A percentile compares a stretch with the other conserved stretches of the same genome.
phyloP scores from a whole-genome alignment of 1,140 invertebrate genomes.

The Trissolcus basalis region DNA sequence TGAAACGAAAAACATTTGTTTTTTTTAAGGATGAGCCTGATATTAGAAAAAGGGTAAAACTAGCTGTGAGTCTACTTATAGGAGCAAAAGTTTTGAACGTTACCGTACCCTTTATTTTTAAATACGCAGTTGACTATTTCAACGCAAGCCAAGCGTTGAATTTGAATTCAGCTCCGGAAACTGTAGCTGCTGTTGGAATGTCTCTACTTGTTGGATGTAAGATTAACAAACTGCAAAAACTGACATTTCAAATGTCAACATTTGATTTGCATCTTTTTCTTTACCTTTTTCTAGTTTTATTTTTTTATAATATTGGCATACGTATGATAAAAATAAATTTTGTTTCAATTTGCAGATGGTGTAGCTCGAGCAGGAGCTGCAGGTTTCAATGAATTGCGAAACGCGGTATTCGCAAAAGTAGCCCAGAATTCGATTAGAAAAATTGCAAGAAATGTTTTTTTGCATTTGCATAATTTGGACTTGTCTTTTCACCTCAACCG shows the following conservation, averaged over 20 bases:
- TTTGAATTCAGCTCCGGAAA: conserved; percentile 84
- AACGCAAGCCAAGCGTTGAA: conserved; percentile 82
- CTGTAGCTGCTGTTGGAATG: conserved; percentile 83
- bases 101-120: conserved; percentile 97
- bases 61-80: conserved; percentile 87
- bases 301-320: too few species aligned
- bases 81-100: conserved; percentile 94
- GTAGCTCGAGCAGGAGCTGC: conserved; percentile 91
- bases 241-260: too few species aligned
- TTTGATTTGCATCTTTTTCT: too few species aligned
- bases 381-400: conserved; percentile 96
- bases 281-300: too few species aligned
- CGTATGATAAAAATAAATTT: not conserved
- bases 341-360: conserved; percentile 84
- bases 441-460: conserved; percentile 96
- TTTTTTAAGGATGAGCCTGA: conserved; percentile 84
- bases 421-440: conserved; percentile 96
- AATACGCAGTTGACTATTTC: conserved; percentile 93
- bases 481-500: conserved; percentile 94
- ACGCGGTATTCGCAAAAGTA: conserved; percentile 99
- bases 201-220: conserved; percentile 94
- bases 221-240: conserved; percentile 58
- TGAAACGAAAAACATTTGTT: conserved; percentile 22
- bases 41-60: conserved; percentile 88
- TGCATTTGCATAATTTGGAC: conserved; percentile 97